A percentile compares a stretch with the other conserved stretches of the same genome.
These are phyloP conservation scores for Petrosia ficiformis DNA, from an alignment of 37 sponge, comb jelly and placozoan species.

Conservation along the genomic window DNA sequence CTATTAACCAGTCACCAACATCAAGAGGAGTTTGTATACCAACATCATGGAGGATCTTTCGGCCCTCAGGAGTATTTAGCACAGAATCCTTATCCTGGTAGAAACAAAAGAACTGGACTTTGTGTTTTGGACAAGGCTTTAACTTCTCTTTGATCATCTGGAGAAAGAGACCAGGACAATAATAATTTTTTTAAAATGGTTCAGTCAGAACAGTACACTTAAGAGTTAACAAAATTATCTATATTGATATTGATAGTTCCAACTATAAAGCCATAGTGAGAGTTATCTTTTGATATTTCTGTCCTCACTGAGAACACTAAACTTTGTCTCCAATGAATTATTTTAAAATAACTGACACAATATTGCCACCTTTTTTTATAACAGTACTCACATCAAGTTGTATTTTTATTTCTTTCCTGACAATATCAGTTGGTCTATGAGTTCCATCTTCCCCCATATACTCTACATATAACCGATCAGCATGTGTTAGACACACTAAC, in stretches of 20 bases:
- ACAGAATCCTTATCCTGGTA: conserved; percentile 1
- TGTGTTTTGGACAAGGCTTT: not conserved
- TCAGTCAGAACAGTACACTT: too few relatives aligned
- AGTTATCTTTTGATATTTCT: conserved; percentile 4
- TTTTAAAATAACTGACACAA: not conserved
- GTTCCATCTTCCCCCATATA: conserved; percentile 5
- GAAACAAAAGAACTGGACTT: not conserved
- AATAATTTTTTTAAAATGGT: too few relatives aligned
- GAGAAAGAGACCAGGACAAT: too few relatives aligned
- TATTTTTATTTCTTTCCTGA: not conserved
- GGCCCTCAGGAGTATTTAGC: conserved; percentile 7
- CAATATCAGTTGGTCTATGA: not conserved
- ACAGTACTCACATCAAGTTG: conserved; percentile 1
- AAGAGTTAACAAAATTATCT: too few relatives aligned
- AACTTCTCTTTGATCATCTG: conserved; percentile 2
- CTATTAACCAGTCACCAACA: conserved; percentile 18
- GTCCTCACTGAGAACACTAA: too few relatives aligned
- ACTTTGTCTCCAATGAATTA: too few relatives aligned
- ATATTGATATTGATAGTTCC: too few relatives aligned
- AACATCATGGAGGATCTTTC: conserved; percentile 13
- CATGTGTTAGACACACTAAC: conserved; percentile 60
- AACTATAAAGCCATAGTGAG: too few relatives aligned
- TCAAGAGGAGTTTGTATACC: conserved; percentile 8
- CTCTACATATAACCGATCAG: conserved; percentile 57
- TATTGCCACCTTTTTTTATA: not conserved